phyloP scores from a whole-genome alignment of 2,888 invertebrate species.

The Orgyia antiqua region DNA sequence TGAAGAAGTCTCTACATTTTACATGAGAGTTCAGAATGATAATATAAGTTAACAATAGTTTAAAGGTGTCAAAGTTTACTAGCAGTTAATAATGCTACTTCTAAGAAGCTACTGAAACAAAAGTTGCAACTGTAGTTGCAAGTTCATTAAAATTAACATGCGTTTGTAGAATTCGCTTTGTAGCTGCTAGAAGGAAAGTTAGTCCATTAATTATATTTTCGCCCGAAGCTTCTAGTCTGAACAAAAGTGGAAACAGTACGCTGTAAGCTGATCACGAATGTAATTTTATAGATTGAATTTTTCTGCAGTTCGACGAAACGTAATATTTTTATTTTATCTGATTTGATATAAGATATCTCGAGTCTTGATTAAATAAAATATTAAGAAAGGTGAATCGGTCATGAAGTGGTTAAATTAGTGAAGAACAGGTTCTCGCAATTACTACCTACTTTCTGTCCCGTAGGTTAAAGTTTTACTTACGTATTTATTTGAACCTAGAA shows the following conservation, averaged over 20 bases:
- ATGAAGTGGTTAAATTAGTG: no score
- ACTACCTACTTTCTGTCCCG: no score
- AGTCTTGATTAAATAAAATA: no score
- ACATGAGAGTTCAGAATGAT: no score
- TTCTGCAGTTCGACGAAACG: not conserved
- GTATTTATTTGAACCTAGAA: no score
- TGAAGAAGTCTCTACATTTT: no score
- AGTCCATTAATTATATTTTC: slow-evolving; percentile 51
- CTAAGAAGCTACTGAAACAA: slow-evolving; percentile 22
- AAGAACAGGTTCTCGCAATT: no score
- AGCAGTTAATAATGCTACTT: not conserved
- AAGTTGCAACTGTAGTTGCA: slow-evolving; percentile 50
- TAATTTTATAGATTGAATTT: slow-evolving; percentile 3
- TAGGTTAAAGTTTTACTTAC: no score
- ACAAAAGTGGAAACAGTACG: slow-evolving; percentile 6
- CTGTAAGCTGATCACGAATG: slow-evolving; percentile 1
- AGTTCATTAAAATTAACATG: slow-evolving; percentile 58
- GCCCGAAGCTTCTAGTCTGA: slow-evolving; percentile 34
- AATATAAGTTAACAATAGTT: no score
- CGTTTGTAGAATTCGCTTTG: slow-evolving; percentile 36
- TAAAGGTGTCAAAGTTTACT: slow-evolving; percentile 19
- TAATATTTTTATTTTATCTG: not conserved
- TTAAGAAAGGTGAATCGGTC: no score
- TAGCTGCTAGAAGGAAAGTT: slow-evolving; percentile 26
- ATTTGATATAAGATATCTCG: slow-evolving; percentile 7